Conservation (phyloP, 2,797 vertebrate species). For the Tolypeutes matacus region DNA sequence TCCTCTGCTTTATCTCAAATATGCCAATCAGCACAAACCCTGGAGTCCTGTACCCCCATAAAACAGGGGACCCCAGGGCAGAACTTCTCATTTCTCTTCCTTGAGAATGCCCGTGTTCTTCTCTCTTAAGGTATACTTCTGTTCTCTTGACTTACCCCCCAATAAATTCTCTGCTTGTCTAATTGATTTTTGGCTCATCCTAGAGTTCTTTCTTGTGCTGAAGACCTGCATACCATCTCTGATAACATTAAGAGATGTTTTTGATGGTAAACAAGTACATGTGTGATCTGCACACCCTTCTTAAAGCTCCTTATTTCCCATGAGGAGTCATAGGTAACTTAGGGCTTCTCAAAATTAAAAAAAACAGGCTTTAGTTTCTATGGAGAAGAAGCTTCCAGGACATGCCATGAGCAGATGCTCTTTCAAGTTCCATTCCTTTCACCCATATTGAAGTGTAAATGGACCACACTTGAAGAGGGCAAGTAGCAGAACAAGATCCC, state of each 20-base stretch:
- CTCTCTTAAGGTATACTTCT: too few species aligned
- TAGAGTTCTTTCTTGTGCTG: too few species aligned
- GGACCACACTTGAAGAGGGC: background rate
- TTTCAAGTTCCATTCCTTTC: constrained; percentile 7
- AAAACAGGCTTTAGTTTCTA: constrained; percentile 44
- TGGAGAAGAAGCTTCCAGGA: constrained; percentile 46
- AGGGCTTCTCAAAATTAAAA: background rate
- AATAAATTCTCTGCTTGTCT: too few species aligned
- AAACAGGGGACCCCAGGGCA: too few species aligned
- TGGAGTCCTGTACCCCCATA: too few species aligned
- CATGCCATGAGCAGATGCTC: background rate
- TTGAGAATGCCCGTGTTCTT: too few species aligned
- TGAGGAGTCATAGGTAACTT: background rate
- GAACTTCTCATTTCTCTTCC: too few species aligned
- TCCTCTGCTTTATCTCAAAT: too few species aligned
- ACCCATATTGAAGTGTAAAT: background rate
- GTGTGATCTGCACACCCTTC: background rate
- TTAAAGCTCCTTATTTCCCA: constrained; percentile 14
- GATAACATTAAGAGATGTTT: background rate
- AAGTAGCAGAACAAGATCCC: background rate
- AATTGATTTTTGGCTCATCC: too few species aligned
- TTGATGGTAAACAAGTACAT: background rate
- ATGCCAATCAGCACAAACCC: too few species aligned
- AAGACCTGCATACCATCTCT: too few species aligned
- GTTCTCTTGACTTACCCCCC: too few species aligned